phyloP scores from a whole-genome alignment of 2,797 vertebrate genomes.

The Potorous gilbertii region DNA sequence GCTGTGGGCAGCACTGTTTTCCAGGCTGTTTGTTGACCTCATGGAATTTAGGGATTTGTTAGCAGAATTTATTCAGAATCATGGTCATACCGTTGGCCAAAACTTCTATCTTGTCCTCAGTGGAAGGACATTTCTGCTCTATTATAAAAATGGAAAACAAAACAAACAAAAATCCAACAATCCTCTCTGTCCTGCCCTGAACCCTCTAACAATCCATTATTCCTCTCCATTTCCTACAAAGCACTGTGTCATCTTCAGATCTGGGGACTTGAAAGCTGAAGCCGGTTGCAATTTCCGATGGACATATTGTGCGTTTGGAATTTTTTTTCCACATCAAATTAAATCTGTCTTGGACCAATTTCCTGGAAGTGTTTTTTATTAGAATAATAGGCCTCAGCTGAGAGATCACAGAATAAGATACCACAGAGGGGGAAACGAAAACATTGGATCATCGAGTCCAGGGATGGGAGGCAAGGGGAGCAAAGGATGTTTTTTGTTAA shows the following conservation, averaged over 20 bases:
- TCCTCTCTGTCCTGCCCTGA: not conserved
- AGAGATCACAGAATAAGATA: conserved; percentile 66
- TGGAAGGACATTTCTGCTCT: not conserved
- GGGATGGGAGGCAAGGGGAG: not conserved
- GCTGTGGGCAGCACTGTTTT: not conserved
- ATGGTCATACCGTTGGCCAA: conserved; percentile 12
- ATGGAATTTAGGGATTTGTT: not conserved
- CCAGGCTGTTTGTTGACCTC: not conserved
- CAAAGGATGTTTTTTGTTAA: not conserved
- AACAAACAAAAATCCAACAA: not conserved
- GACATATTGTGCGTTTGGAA: conserved; percentile 64
- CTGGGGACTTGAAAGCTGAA: conserved; percentile 71
- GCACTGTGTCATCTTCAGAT: conserved; percentile 68
- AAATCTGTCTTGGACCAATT: conserved; percentile 76
- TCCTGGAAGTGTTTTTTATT: conserved; percentile 80
- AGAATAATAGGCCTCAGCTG: conserved; percentile 75
- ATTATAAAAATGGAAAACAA: conserved; percentile 36
- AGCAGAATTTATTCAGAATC: not conserved
- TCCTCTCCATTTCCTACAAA: conserved; percentile 62
- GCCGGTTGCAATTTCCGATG: conserved; percentile 70
- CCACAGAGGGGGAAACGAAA: conserved; percentile 39
- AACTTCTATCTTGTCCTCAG: not conserved
- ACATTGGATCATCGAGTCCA: not conserved
- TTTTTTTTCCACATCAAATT: conserved; percentile 78
- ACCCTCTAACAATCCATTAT: not conserved